These are phyloP conservation scores for Linnaemya vulpina DNA, from an alignment of 2,888 invertebrate genomes.

Conservation along the genomic window DNA sequence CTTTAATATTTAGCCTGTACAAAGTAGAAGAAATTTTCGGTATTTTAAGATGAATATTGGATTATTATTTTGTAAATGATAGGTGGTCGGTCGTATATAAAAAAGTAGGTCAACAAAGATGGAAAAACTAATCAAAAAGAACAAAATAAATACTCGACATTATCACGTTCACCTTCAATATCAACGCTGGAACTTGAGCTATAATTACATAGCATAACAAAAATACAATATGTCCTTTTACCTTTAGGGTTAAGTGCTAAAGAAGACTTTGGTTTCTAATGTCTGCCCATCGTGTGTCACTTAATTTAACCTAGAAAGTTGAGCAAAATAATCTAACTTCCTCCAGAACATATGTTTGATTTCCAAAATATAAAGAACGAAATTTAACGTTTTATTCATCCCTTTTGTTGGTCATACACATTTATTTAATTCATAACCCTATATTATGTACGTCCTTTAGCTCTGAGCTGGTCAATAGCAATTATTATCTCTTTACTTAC, in stretches of 20 bases:
- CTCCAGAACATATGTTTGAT: slow-evolving; percentile 56
- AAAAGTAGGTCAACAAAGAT: too few species aligned
- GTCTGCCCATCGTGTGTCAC: slow-evolving; percentile 38
- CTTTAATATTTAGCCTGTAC: too few species aligned
- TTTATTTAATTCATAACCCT: slow-evolving; percentile 53
- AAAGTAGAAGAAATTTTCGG: too few species aligned
- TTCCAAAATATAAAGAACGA: slow-evolving; percentile 54
- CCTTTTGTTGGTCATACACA: slow-evolving; percentile 52
- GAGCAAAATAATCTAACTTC: slow-evolving; percentile 7
- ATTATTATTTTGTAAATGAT: too few species aligned
- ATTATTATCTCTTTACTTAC: slow-evolving; percentile 55
- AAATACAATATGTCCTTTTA: not conserved
- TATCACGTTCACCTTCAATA: too few species aligned
- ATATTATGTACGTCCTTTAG: slow-evolving; percentile 40
- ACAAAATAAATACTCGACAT: too few species aligned
- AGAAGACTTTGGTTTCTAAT: slow-evolving; percentile 60
- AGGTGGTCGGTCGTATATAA: too few species aligned
- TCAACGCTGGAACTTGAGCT: not conserved
- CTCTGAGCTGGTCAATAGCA: slow-evolving; percentile 52
- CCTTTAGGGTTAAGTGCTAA: slow-evolving; percentile 68
- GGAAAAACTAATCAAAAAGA: too few species aligned
- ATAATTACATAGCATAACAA: not conserved
- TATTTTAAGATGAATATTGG: too few species aligned
- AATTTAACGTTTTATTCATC: slow-evolving; percentile 54
- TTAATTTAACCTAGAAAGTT: slow-evolving; percentile 50